Evolutionary conservation across 2,113 vertebrate genomes (phyloP).

Genomic region (Pampusana beccarii): DNA sequence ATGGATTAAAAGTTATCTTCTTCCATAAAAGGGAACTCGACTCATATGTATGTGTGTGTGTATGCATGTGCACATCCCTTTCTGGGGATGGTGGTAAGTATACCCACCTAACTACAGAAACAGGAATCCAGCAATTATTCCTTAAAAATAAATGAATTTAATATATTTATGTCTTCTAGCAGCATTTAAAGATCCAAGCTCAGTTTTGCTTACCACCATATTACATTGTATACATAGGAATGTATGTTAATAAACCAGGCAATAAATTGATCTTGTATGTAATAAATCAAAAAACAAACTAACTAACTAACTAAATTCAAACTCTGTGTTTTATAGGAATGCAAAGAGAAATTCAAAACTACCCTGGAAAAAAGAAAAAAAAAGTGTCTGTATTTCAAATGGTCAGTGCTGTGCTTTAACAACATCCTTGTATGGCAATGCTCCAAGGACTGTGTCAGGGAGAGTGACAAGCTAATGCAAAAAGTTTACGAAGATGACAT

Average conservation of each 20-base stretch:
- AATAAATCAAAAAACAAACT: background rate
- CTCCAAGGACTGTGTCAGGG: background rate
- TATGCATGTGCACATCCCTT: rapidly evolving
- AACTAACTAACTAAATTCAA: background rate
- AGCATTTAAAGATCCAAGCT: background rate
- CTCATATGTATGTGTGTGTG: rapidly evolving
- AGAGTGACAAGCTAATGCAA: background rate
- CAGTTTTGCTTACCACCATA: background rate
- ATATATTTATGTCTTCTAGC: background rate
- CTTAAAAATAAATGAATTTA: background rate
- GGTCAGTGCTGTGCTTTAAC: background rate
- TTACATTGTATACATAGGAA: background rate
- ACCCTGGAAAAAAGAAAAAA: background rate
- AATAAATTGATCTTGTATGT: background rate
- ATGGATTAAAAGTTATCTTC: background rate
- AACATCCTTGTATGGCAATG: background rate
- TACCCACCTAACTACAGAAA: background rate
- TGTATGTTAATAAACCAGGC: background rate
- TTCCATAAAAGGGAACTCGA: background rate
- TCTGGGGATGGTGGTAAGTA: background rate
- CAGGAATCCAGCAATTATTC: background rate
- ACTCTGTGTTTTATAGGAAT: background rate
- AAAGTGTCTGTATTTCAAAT: background rate
- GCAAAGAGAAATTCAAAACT: background rate
- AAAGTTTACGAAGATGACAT: background rate